Conservation (phyloP, 2,113 vertebrate genomes). For the Zeus faber region DNA sequence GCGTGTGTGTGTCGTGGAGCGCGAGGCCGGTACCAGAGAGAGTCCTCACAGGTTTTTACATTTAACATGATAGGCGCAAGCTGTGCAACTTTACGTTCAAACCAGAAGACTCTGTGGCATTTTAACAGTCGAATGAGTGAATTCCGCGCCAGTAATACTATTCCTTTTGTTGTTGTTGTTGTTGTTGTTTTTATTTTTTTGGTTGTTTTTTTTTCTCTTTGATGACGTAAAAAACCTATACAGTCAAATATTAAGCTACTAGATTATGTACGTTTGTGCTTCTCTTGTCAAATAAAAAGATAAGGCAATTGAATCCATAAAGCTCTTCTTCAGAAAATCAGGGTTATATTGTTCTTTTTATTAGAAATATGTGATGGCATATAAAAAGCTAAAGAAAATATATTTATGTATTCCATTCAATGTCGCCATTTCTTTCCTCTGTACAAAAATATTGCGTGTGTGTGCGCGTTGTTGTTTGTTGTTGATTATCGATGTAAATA, state of each 20-base stretch:
- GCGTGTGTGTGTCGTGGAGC: conserved; percentile 47
- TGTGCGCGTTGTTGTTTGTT: conserved; percentile 46
- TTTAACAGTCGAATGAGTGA: conserved; percentile 95
- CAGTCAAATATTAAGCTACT: conserved; percentile 76
- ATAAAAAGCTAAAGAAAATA: conserved; percentile 64
- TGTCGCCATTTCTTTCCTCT: conserved; percentile 69
- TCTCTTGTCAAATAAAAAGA: conserved; percentile 82
- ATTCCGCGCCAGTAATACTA: conserved; percentile 94
- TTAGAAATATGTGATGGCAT: conserved; percentile 63
- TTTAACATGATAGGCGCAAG: conserved; percentile 90
- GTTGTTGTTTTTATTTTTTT: conserved; percentile 75
- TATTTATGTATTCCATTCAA: conserved; percentile 72
- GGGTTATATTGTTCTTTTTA: conserved; percentile 66
- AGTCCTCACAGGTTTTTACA: conserved; percentile 68
- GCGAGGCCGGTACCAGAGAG: conserved; percentile 45
- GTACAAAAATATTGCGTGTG: conserved; percentile 54
- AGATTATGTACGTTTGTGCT: conserved; percentile 78
- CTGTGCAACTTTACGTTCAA: conserved; percentile 98
- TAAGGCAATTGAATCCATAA: conserved; percentile 76
- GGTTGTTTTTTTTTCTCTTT: conserved; percentile 83
- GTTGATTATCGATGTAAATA: conserved; percentile 64
- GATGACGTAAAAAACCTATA: conserved; percentile 78
- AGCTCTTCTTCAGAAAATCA: conserved; percentile 72
- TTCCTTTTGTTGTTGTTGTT: conserved; percentile 81
- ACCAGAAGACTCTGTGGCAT: conserved; percentile 99